Evolutionary conservation across 2,888 invertebrate genomes (phyloP).

Genomic region (Kuschelorhynchus macadamiae): DNA sequence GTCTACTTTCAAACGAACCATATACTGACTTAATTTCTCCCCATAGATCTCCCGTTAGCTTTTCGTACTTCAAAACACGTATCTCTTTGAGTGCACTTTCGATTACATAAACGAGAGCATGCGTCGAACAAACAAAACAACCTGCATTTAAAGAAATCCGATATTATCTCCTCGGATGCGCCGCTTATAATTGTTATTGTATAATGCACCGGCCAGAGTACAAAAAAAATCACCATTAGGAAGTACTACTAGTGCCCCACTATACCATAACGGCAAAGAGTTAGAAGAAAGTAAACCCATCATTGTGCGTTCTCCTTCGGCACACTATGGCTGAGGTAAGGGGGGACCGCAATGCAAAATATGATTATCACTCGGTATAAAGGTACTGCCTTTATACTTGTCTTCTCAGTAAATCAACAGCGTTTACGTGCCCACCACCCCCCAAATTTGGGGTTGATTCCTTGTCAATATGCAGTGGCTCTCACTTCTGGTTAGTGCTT

Average conservation of each 20-base stretch:
- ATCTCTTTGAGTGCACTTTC: no score
- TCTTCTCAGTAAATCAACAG: constrained; percentile 64
- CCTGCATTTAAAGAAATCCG: background rate
- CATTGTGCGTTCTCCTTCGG: constrained; percentile 53
- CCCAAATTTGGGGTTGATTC: constrained; percentile 51
- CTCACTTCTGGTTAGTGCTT: constrained; percentile 67
- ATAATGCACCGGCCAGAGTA: constrained; percentile 6
- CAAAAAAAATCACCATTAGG: constrained; percentile 29
- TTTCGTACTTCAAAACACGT: no score
- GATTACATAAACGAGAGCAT: no score
- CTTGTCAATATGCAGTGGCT: constrained; percentile 66
- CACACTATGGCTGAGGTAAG: constrained; percentile 30
- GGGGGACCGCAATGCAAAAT: constrained; percentile 63
- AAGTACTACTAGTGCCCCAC: constrained; percentile 30
- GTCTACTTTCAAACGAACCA: no score
- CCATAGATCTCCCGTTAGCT: no score
- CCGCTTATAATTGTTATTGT: constrained; percentile 18
- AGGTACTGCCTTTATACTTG: constrained; percentile 59
- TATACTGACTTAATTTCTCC: no score
- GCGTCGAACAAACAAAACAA: background rate
- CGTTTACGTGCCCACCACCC: constrained; percentile 61
- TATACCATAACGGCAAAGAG: constrained; percentile 19
- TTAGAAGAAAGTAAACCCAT: constrained; percentile 47
- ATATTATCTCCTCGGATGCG: constrained; percentile 8
- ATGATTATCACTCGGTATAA: constrained; percentile 64